Evolutionary conservation across 64 coral and sea anemone genomes (phyloP).

Genomic region (Montipora capricornis): DNA sequence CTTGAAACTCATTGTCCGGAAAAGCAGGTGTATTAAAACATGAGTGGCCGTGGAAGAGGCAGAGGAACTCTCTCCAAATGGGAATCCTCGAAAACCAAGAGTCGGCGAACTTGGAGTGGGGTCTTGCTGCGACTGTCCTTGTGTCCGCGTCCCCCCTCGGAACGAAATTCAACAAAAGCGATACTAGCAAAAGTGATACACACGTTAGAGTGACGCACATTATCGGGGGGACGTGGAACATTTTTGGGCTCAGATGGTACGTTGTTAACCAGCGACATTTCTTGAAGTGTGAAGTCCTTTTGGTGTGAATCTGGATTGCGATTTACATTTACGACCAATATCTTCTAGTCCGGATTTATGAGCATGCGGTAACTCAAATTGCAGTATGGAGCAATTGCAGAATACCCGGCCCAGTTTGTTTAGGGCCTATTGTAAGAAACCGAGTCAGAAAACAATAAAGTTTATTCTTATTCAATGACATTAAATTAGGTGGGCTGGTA

Average conservation of each 20-base stretch:
- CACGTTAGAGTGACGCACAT: constrained; percentile 61
- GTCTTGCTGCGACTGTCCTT: constrained; percentile 2
- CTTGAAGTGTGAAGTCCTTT: too few relatives aligned
- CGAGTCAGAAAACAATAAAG: too few relatives aligned
- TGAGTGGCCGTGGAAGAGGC: constrained; percentile 70
- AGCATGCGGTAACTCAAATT: too few relatives aligned
- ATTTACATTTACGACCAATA: too few relatives aligned
- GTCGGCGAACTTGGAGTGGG: constrained; percentile 18
- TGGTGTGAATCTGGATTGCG: too few relatives aligned
- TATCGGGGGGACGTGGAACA: constrained; percentile 77
- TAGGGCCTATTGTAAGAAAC: too few relatives aligned
- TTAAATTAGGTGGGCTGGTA: too few relatives aligned
- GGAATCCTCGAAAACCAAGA: constrained; percentile 10
- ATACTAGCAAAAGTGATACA: neutral
- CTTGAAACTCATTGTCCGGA: neutral
- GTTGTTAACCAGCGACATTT: neutral
- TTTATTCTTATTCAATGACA: too few relatives aligned
- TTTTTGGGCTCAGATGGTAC: constrained; percentile 76
- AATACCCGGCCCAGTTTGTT: too few relatives aligned
- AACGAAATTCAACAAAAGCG: neutral
- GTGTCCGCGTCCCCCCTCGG: neutral
- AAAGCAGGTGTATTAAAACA: neutral
- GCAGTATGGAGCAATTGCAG: too few relatives aligned
- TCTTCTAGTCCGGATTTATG: too few relatives aligned
- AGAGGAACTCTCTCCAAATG: constrained; percentile 32